phyloP scores from a whole-genome alignment of 1,140 invertebrate species.

The Uloborus diversus region DNA sequence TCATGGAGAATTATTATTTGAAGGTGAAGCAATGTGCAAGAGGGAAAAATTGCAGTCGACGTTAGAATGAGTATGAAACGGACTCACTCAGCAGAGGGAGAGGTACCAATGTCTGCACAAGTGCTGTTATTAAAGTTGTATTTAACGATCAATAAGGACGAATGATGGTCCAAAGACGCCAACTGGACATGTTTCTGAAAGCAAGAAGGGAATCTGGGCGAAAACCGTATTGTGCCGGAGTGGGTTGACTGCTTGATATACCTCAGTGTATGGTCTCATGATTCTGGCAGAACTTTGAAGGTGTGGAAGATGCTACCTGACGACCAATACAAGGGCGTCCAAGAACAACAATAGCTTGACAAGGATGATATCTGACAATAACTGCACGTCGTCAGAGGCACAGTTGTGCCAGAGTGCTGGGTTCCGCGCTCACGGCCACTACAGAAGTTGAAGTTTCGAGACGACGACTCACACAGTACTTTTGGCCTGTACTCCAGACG shows the following conservation, averaged over 20 bases:
- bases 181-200: slow-evolving; percentile 2
- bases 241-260: not conserved
- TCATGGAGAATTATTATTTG: not conserved
- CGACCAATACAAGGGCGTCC: not conserved
- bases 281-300: not conserved
- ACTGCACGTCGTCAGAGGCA: not conserved
- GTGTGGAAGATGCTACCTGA: not conserved
- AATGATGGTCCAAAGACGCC: not conserved
- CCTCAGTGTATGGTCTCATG: not conserved
- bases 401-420: not conserved
- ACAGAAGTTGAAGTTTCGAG: slow-evolving; percentile 1
- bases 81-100: not conserved
- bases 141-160: not conserved
- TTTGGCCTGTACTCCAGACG: not conserved
- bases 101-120: not conserved
- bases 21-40: slow-evolving; percentile 4
- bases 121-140: not conserved
- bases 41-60: slow-evolving; percentile 5
- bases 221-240: not conserved
- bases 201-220: not conserved
- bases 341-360: not conserved
- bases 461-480: not conserved
- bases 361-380: slow-evolving; percentile 8
- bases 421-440: not conserved
- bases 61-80: not conserved